Conservation (phyloP, 2,888 invertebrate species). For the Xanthorhoe designata region DNA sequence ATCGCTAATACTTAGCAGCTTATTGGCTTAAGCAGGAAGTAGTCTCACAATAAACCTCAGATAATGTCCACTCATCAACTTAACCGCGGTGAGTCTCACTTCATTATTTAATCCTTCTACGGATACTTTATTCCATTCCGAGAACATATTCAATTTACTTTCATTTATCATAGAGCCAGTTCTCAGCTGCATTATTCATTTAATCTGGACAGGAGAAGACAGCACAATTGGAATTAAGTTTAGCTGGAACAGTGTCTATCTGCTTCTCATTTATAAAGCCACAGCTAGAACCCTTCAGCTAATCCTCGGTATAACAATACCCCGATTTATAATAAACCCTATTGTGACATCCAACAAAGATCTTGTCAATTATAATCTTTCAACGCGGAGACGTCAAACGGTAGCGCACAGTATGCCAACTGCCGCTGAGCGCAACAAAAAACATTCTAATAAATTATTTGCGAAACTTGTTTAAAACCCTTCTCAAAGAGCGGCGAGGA, state of each 20-base stretch:
- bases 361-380: conserved; percentile 84
- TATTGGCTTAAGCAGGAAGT: conserved; percentile 28
- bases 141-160: conserved; percentile 51
- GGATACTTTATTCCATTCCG: conserved; percentile 49
- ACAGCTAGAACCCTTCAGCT: conserved; percentile 59
- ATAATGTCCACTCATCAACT: conserved; percentile 26
- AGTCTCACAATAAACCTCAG: conserved; percentile 16
- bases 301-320: conserved; percentile 75
- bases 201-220: conserved; percentile 66
- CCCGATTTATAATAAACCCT: conserved; percentile 73
- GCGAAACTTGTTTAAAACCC: conserved; percentile 81
- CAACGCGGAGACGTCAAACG: conserved; percentile 79
- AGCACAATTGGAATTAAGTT: conserved; percentile 68
- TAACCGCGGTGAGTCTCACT: conserved; percentile 22
- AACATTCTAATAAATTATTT: conserved; percentile 82
- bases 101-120: conserved; percentile 34
- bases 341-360: conserved; percentile 81
- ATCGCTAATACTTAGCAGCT: conserved; percentile 2
- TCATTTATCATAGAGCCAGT: conserved; percentile 50
- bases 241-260: conserved; percentile 69
- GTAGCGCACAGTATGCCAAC: conserved; percentile 76
- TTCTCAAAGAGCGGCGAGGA: conserved; percentile 79
- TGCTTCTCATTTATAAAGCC: conserved; percentile 65
- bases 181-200: conserved; percentile 52
- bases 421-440: conserved; percentile 62